Conservation (phyloP, 2,113 vertebrate species). For the Gymnogyps californianus region DNA sequence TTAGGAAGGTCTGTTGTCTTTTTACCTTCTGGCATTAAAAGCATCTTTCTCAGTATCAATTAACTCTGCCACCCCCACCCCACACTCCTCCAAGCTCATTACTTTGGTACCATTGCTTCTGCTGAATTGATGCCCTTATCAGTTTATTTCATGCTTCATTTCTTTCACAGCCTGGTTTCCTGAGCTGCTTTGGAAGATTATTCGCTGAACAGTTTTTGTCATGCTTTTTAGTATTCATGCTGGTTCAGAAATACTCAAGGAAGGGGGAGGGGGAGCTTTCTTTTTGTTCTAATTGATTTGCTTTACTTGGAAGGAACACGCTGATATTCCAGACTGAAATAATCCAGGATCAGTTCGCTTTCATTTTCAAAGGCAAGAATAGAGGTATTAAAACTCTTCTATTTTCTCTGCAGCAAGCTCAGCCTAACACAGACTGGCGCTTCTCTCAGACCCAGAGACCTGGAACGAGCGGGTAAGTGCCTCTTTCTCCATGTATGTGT, state of each 20-base stretch:
- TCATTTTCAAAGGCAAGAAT: slow-evolving; percentile 23
- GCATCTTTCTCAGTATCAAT: slow-evolving; percentile 15
- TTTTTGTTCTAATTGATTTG: slow-evolving; percentile 52
- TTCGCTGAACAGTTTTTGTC: slow-evolving; percentile 17
- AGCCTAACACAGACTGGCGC: slow-evolving; percentile 95
- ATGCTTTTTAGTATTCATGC: slow-evolving; percentile 16
- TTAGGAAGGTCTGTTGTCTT: slow-evolving; percentile 32
- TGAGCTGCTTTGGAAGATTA: slow-evolving; percentile 49
- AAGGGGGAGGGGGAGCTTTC: not conserved
- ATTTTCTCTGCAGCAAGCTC: slow-evolving; percentile 90
- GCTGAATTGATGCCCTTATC: slow-evolving; percentile 54
- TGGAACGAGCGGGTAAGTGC: slow-evolving; percentile 94
- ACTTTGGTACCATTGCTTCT: not conserved
- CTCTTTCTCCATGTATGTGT: slow-evolving; percentile 4
- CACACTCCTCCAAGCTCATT: not conserved
- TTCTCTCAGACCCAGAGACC: slow-evolving; percentile 97
- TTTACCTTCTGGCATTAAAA: slow-evolving; percentile 19
- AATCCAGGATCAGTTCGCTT: slow-evolving; percentile 33
- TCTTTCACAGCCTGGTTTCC: slow-evolving; percentile 60
- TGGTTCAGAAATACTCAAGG: slow-evolving; percentile 1
- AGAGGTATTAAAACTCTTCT: slow-evolving; percentile 65
- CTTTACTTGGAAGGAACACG: not conserved
- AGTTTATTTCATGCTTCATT: slow-evolving; percentile 66
- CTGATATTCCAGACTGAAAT: slow-evolving; percentile 34
- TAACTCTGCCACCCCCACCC: not conserved